phyloP scores from a whole-genome alignment of 2,113 vertebrate genomes.

The Cygnus atratus region DNA sequence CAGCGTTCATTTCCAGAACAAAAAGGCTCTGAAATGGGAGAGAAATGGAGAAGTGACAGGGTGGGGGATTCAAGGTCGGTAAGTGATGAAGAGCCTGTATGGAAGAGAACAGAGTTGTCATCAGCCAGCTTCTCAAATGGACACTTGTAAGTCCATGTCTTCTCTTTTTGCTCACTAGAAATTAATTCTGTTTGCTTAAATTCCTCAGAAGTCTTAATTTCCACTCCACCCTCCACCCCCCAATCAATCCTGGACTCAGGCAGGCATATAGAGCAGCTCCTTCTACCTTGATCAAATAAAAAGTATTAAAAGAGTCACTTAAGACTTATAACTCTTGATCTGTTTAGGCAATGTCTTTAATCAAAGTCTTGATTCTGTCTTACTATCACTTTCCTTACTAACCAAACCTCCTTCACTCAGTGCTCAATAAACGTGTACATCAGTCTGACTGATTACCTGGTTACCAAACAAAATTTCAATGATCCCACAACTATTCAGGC shows the following conservation, averaged over 20 bases:
- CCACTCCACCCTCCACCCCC: too few relatives aligned
- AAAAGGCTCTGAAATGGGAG: neutral
- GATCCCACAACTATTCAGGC: neutral
- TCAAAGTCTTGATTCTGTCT: neutral
- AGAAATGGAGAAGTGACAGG: neutral
- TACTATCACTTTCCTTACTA: neutral
- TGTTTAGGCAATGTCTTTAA: neutral
- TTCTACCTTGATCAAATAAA: neutral
- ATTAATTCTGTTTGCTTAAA: neutral
- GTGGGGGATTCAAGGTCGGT: neutral
- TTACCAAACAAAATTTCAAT: neutral
- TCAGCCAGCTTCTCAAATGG: neutral
- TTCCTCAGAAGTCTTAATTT: neutral
- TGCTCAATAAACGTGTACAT: neutral
- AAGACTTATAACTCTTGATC: neutral
- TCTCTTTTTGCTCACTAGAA: neutral
- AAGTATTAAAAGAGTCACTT: neutral
- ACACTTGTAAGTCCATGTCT: rapidly evolving
- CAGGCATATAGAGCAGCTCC: neutral
- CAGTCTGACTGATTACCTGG: neutral
- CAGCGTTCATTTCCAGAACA: neutral
- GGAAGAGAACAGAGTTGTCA: neutral
- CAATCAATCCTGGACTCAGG: neutral
- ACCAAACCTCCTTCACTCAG: neutral
- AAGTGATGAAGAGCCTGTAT: neutral